Percentiles rank a stretch among this genome's conserved stretches.
Evolutionary conservation across 1,140 invertebrate genomes (phyloP).

Genomic region (Brachionus koreanus): DNA sequence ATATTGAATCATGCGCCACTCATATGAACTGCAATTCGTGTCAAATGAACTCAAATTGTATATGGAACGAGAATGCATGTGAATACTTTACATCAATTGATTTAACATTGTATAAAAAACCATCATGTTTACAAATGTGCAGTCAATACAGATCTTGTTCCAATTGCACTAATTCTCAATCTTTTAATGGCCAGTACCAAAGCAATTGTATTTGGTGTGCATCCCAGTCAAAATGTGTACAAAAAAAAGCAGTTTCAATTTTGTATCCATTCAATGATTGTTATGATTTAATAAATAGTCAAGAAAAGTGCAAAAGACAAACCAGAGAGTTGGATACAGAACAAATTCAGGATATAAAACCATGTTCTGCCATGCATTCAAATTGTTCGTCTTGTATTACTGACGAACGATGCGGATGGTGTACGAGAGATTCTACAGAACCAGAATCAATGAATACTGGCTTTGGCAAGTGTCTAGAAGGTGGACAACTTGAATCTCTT

Average conservation of each 20-base stretch:
- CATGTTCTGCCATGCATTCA: constrained; percentile 30
- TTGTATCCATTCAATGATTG: constrained; percentile 27
- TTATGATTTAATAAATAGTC: not conserved
- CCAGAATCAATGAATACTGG: not conserved
- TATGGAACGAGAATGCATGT: constrained; percentile 13
- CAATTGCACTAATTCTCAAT: not conserved
- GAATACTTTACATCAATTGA: constrained; percentile 2
- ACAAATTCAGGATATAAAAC: not conserved
- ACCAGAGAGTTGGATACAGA: not conserved
- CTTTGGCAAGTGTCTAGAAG: constrained; percentile 9
- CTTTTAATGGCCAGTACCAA: constrained; percentile 11
- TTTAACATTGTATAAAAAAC: constrained; percentile 18
- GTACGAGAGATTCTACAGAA: not conserved
- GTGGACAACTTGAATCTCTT: not conserved
- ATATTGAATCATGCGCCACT: not conserved
- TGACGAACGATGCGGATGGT: constrained; percentile 39
- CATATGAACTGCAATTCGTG: not conserved
- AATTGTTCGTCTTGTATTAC: constrained; percentile 39
- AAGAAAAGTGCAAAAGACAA: not conserved
- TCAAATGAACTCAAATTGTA: constrained; percentile 18
- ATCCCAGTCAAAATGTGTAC: constrained; percentile 11
- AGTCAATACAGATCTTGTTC: constrained; percentile 3
- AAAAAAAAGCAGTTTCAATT: constrained; percentile 18
- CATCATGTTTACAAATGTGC: constrained; percentile 26
- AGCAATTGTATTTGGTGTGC: constrained; percentile 29